These are phyloP conservation scores for Leucophenga maculata DNA, from an alignment of 2,888 invertebrate genomes.

Conservation along the genomic window DNA sequence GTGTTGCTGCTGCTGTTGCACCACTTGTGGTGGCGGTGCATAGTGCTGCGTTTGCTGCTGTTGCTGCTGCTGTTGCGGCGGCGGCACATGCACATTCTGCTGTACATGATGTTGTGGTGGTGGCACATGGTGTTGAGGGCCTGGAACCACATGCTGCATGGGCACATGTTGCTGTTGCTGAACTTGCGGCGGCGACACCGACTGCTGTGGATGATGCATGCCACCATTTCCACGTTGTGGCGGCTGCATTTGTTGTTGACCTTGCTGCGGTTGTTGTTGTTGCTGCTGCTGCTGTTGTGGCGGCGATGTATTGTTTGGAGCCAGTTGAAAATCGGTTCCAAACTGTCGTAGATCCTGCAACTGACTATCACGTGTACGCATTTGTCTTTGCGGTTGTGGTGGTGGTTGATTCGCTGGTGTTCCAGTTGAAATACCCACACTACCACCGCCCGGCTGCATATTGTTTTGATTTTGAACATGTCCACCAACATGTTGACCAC, in stretches of 20 bases:
- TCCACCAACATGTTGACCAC: constrained; percentile 40
- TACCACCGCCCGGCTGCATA: constrained; percentile 34
- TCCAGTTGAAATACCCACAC: constrained; percentile 43
- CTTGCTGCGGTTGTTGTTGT: constrained; percentile 60
- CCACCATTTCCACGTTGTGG: constrained; percentile 46
- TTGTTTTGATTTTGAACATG: constrained; percentile 38
- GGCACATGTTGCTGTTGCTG: constrained; percentile 60
- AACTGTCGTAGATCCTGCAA: constrained; percentile 82
- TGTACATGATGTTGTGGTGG: constrained; percentile 49
- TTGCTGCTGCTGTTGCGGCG: constrained; percentile 41
- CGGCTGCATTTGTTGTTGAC: constrained; percentile 52
- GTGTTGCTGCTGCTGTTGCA: constrained; percentile 50
- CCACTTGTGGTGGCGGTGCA: constrained; percentile 51
- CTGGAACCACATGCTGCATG: constrained; percentile 60
- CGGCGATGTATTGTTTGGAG: constrained; percentile 64
- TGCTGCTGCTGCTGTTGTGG: constrained; percentile 61
- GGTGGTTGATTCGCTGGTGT: constrained; percentile 58
- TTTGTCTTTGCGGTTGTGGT: constrained; percentile 65
- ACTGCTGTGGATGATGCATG: constrained; percentile 46
- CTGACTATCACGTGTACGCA: constrained; percentile 68
- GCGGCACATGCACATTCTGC: constrained; percentile 41
- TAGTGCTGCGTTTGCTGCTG: constrained; percentile 54
- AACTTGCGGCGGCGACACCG: constrained; percentile 56
- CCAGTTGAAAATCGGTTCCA: constrained; percentile 84
- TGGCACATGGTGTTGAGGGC: constrained; percentile 47